Conservation (phyloP, 2,888 invertebrate genomes). For the Eristalinus sepulchralis region DNA sequence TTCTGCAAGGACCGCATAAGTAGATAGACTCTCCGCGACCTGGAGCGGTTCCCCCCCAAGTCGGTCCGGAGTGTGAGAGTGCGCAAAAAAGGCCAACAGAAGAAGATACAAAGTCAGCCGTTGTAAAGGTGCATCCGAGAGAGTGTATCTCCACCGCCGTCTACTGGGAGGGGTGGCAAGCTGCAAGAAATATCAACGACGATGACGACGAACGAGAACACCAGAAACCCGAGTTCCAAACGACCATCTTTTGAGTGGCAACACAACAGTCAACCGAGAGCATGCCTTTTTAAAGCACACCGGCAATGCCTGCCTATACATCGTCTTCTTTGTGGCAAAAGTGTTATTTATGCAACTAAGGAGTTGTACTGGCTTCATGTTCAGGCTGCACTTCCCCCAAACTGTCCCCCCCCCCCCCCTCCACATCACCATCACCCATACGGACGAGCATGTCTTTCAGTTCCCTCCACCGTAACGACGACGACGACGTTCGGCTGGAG, state of each 20-base stretch:
- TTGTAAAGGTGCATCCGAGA: constrained; percentile 56
- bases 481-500: background rate
- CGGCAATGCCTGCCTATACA: constrained; percentile 38
- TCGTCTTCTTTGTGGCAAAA: constrained; percentile 60
- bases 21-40: constrained; percentile 53
- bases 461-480: background rate
- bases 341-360: constrained; percentile 65
- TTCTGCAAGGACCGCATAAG: constrained; percentile 64
- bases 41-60: constrained; percentile 29
- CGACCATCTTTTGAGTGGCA: constrained; percentile 68
- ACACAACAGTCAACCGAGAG: constrained; percentile 61
- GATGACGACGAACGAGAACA: constrained; percentile 3
- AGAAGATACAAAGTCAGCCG: constrained; percentile 17
- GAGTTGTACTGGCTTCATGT: constrained; percentile 52
- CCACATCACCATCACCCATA: background rate
- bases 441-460: background rate
- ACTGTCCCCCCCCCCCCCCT: background rate
- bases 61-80: constrained; percentile 30
- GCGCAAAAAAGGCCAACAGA: background rate
- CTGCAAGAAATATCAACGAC: background rate
- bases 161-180: no score
- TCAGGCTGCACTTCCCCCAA: constrained; percentile 25
- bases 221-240: constrained; percentile 24
- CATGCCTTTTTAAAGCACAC: constrained; percentile 50
- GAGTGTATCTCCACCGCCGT: background rate